Conservation (phyloP, 2,113 vertebrate genomes). For the Nesogale talazaci region DNA sequence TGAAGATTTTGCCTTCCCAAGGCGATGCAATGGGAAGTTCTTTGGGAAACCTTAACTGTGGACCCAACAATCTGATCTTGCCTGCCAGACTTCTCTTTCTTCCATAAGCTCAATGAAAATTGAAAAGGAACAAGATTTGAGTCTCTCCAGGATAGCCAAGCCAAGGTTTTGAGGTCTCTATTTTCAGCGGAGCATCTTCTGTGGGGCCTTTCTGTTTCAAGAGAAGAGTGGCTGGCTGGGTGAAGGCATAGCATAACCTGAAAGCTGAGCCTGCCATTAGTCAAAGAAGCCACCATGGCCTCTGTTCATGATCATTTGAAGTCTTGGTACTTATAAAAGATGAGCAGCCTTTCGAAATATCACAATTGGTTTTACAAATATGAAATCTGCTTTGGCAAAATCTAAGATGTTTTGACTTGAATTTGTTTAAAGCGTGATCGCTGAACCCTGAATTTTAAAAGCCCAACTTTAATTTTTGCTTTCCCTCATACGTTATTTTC, state of each 20-base stretch:
- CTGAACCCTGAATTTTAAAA: conserved; percentile 59
- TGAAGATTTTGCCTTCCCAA: no score
- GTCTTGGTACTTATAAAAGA: not conserved
- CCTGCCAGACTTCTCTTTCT: no score
- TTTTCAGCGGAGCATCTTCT: not conserved
- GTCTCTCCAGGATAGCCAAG: no score
- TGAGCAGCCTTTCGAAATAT: conserved; percentile 38
- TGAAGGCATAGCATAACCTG: not conserved
- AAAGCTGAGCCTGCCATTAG: conserved; percentile 14
- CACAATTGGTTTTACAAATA: conserved; percentile 31
- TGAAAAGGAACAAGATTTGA: no score
- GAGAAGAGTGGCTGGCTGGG: not conserved
- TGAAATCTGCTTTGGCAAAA: conserved; percentile 56
- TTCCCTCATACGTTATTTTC: conserved; percentile 54
- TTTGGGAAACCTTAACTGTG: no score
- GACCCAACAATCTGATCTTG: no score
- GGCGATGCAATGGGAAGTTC: no score
- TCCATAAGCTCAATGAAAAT: no score
- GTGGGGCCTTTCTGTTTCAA: not conserved
- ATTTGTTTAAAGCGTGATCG: conserved; percentile 43
- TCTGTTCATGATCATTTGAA: conserved; percentile 41
- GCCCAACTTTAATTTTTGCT: conserved; percentile 34
- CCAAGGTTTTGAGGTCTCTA: not conserved
- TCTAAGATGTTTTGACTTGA: conserved; percentile 29
- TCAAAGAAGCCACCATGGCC: not conserved